Evolutionary conservation across 2,113 vertebrate species (phyloP), one percentile per base, ranked within the genome.

Genomic region (Corythornis vintsioides): DNA sequence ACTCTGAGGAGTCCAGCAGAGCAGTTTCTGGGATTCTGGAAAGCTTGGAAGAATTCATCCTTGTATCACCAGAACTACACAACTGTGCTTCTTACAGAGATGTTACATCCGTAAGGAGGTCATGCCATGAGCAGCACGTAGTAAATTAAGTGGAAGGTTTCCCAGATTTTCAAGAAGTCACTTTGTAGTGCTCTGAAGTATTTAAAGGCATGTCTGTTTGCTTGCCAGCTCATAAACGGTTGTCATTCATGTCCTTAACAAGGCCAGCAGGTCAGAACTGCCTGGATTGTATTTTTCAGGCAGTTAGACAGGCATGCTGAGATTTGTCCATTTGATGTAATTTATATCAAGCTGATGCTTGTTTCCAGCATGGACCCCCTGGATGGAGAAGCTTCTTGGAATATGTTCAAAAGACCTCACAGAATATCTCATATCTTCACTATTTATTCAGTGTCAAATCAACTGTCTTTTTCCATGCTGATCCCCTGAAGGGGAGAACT

Each of bases 121-220:
- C 94, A 84, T 22, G 4, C 93, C 69, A 15, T 93, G 80, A 91
- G 82, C 81, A 28, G 38, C 83, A 56, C 93, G 70, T 42, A 83
- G 50, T 86, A 91, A 89, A 90, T 96, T 55, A 76, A 88, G 87
- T 91, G 94, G 85, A 87, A 73, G 89, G 53, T 45, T 95, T 94
- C 95, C 93, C 73, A 86, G 81, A 59, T 76, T 85, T 67, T 67
- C 83, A 74, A 83, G 75, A 86, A 96, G 92, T 73, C 72, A 52
- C 70, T 96, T 96, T 94, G 91, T 95, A 95, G 95, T 76, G 80
- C 89, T 83, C 71, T 84, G 83, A 93, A 92, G 89, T 86, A 94
- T 96, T 95, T 95, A 90, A 92, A 96, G 93, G 88, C 95, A 80
- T 84, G 87, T 97, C 94, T 95, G 85, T 86, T 95, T 91, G 82